Base-by-base conservation (phyloP, 2,113 vertebrate genomes). In the Phalacrocorax carbo region DNA sequence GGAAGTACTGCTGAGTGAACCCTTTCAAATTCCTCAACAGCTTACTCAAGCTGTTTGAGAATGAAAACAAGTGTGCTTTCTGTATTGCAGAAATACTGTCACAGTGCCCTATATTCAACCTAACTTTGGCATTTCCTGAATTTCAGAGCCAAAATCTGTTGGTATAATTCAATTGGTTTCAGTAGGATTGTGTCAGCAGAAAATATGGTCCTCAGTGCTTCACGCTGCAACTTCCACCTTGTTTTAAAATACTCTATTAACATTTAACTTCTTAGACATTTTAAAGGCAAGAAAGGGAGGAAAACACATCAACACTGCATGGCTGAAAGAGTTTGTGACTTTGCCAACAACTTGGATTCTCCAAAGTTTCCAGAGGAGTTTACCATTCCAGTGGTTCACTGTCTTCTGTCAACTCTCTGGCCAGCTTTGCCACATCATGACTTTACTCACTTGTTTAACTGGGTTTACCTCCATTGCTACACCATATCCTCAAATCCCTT, bases 1-100 rank as follows among this genome's bases (percentile, higher is more conserved):
- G 73, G 81, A 73, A 95, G 48, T 36, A 62, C 48, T 75, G 60
- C 26, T 90, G 32, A 29, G 36, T 48, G 55, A 94, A 76, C 44
- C 40, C 25, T 93, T 93, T 58, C 86, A 93, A 92, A 97, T 96
- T 96, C 93, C 86, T 96, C 30, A 66, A 49, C 27, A 87, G 68
- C 82, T 92, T 89, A 64, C 40, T 81, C 51, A 77, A 94, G 64
- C 61, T 81, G 44, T 66, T 82, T 69, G 60, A 90, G 44, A 91
- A 86, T 81, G 52, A 91, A 94, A 96, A 88, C 32, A 88, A 93
- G 10, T 49, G 14, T 94, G 51, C 40, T 84, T 95, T 95, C 44
- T 73, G 16, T 55, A 68, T 65, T 75, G 51, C 40, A 94, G 93
- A 95, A 93, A 69, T 77, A 68, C 32, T 76, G 65, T 76, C 82